Evolutionary conservation across 2,888 invertebrate species (phyloP).

Genomic region (Trissolcus japonicus): DNA sequence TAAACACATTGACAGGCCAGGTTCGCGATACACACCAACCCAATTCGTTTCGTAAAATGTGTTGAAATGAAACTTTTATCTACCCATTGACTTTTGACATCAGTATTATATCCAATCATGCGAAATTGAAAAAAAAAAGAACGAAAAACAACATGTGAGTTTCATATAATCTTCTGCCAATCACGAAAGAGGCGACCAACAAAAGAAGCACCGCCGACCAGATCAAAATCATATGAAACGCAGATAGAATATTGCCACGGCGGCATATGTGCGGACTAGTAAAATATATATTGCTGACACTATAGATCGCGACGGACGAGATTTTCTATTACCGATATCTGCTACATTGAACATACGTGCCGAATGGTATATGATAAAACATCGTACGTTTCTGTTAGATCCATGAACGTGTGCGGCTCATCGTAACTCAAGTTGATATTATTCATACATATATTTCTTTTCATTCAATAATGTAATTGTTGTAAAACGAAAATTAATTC

Average conservation of each 20-base stretch:
- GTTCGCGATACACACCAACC: too few relatives aligned
- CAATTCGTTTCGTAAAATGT: too few relatives aligned
- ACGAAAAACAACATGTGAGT: slow-evolving; percentile 41
- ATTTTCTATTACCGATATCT: slow-evolving; percentile 47
- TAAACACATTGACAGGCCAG: not conserved
- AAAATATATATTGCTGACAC: slow-evolving; percentile 52
- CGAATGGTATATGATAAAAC: slow-evolving; percentile 42
- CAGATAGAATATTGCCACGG: slow-evolving; percentile 47
- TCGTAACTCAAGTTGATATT: too few relatives aligned
- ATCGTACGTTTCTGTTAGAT: slow-evolving; percentile 28
- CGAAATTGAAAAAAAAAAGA: slow-evolving; percentile 46
- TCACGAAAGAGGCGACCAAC: slow-evolving; percentile 37
- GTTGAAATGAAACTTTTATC: slow-evolving; percentile 7
- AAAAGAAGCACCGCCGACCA: slow-evolving; percentile 39
- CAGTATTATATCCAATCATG: slow-evolving; percentile 24
- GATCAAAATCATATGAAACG: slow-evolving; percentile 45
- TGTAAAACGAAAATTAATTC: too few relatives aligned
- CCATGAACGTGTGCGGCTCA: not conserved
- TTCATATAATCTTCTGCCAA: slow-evolving; percentile 52
- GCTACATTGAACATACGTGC: slow-evolving; percentile 32
- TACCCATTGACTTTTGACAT: slow-evolving; percentile 7
- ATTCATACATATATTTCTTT: too few relatives aligned
- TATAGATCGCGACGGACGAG: slow-evolving; percentile 38
- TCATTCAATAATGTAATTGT: too few relatives aligned
- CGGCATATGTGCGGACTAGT: slow-evolving; percentile 50